Base-by-base conservation (phyloP, 2,888 invertebrate species). In the Pachliopta kotzebuea region DNA sequence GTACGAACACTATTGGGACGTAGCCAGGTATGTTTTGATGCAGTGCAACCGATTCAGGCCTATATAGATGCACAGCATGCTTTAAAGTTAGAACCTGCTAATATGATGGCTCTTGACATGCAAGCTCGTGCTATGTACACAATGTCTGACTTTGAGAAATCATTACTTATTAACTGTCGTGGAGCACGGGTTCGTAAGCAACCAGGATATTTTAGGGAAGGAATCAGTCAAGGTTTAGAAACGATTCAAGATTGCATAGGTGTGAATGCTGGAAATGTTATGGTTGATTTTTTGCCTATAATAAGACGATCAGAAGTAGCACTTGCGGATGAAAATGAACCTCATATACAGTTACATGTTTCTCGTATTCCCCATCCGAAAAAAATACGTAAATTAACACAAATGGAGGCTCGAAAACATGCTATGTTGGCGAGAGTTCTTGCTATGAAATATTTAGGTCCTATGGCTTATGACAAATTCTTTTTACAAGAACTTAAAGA, bases 391-490 rank as follows among this genome's bases (percentile, higher is more conserved):
- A 86, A 87, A 67, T 71, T 90, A 20, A 88, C 89, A 6, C 90
- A 90, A 77, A 84, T 86, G 84, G 84, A 90, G 70, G 86, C 87
- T 9, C 79, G 89, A 45, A 87, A 86, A 71, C 74, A 82, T 69
- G 71, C 78, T n/a, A 88, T 81, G 1, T 74, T 91, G 65, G 76
- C 86, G 23, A 82, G 90, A 31, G 90, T 91, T 20, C 80, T 91
- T 37, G 90, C 91, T 37, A 88, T 87, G 87, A 91, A 91, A 75
- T 91, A 91, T 74, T 76, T 90, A 9, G 91, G 90, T 1, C 89
- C 89, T 1, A 90, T 90, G 90, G 90, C 91, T 8, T 88, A 89
- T 49, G 91, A 90, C 69, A 91, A 90, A 68, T 90, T 90, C 74
- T 90, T 90, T 70, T 79, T 90, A 23, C 81, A 84, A 68, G 80